Base-by-base conservation (phyloP, 2,888 invertebrate species). In the Apamea monoglypha region DNA sequence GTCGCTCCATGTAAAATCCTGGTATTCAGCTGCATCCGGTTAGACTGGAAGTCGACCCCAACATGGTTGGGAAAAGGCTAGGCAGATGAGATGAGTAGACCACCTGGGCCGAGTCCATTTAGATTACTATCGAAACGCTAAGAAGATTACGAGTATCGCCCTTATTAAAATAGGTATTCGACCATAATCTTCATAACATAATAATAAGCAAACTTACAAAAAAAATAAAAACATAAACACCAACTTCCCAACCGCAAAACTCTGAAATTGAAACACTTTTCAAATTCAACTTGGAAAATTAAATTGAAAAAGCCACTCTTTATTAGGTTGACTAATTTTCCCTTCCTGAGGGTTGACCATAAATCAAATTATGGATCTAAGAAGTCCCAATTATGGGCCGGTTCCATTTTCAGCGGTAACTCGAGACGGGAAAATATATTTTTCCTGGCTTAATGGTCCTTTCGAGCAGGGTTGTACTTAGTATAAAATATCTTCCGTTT, bases 351-450 rank as follows among this genome's bases (percentile, higher is more conserved):
- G 56, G 53, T 25, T 69, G 73, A 47, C 50, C 78, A 83, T 91
- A 89, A 90, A 89, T 91, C 90, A 89, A 66, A 88, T 88, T 85
- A 75, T 44, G 67, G 67, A 79, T 81, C 86, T 85, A 79, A 70
- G 71, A 76, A 82, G 80, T 77, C 47, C 89, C 88, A 91, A 92
- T 91, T 92, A 91, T 87, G 78, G 61, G 47, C 2, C 40, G 71
- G 80, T 78, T 84, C 85, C 83, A 69, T 82, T 84, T 83, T 79
- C 81, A 81, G 68, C 50, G 66, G 85, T 82, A 83, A 88, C 79
- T 74, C 12, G 86, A 89, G 18, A 56, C 21, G 80, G 81, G 76
- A 64, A 72, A 85, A 84, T 81, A 82, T 81, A 80, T 76, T 87
- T 74, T 64, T 81, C 21, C 12, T 40, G 59, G 64, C 25, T 47